Evolutionary conservation across 2,113 vertebrate species (phyloP).

Genomic region (Petrocephalus microphthalmus): DNA sequence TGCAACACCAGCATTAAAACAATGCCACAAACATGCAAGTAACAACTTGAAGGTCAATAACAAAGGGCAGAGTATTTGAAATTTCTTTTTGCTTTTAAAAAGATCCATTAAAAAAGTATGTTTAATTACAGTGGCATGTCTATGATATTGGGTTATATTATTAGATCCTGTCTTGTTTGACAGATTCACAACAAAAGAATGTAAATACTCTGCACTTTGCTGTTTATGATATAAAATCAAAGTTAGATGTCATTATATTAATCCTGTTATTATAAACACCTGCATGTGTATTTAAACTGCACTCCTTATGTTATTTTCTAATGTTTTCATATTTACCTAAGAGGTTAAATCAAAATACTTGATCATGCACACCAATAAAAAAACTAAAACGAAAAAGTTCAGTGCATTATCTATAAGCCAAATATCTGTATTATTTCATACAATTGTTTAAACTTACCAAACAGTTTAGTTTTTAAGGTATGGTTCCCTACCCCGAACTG

Average conservation of each 20-base stretch:
- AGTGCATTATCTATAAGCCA: neutral
- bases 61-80: neutral
- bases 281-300: neutral
- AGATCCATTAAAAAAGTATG: neutral
- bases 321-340: neutral
- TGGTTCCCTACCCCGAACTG: neutral
- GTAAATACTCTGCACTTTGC: neutral
- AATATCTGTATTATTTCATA: neutral
- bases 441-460: neutral
- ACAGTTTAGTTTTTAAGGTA: neutral
- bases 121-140: neutral
- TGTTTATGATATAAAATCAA: neutral
- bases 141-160: neutral
- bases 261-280: neutral
- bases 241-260: neutral
- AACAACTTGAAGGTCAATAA: neutral
- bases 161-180: neutral
- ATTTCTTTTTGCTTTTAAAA: neutral
- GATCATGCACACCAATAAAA: neutral
- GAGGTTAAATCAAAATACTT: neutral
- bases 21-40: neutral
- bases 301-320: neutral
- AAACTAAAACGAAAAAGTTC: neutral
- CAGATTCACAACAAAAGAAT: neutral
- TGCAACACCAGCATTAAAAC: conserved; percentile 39